Conservation (phyloP, 2,113 vertebrate species). For the Atherinomorus stipes region DNA sequence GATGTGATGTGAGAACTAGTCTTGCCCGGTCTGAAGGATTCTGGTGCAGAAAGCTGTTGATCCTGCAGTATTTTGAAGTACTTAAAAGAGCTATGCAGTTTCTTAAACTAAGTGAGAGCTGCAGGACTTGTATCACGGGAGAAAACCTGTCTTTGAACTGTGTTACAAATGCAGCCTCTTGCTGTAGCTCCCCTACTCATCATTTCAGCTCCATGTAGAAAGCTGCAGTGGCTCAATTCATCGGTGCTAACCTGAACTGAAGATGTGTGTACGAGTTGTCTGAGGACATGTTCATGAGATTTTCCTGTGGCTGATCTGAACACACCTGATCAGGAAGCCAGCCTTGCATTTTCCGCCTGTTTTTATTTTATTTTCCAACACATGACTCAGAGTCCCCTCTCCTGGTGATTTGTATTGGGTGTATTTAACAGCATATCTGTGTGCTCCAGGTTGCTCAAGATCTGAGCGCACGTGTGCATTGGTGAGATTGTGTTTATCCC, state of each 20-base stretch:
- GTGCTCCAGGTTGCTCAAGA: slow-evolving; percentile 4
- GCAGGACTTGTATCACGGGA: slow-evolving; percentile 27
- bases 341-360: not conserved
- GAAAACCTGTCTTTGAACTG: slow-evolving; percentile 54
- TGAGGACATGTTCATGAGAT: slow-evolving; percentile 20
- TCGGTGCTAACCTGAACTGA: slow-evolving; percentile 31
- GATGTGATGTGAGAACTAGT: not conserved
- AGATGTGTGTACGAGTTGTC: slow-evolving; percentile 12
- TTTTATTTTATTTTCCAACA: not conserved
- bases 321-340: slow-evolving; percentile 32
- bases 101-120: slow-evolving; percentile 39
- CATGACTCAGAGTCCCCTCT: slow-evolving; percentile 6
- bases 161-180: slow-evolving; percentile 20
- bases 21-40: slow-evolving; percentile 1
- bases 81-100: slow-evolving; percentile 18
- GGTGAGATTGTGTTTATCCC: slow-evolving; percentile 40
- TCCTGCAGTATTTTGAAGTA: slow-evolving; percentile 22
- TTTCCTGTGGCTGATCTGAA: not conserved
- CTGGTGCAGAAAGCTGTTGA: slow-evolving; percentile 3
- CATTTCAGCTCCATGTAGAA: slow-evolving; percentile 38
- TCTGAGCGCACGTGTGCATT: slow-evolving; percentile 19
- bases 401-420: slow-evolving; percentile 34
- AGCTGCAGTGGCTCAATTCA: slow-evolving; percentile 18
- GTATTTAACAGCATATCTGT: slow-evolving; percentile 13
- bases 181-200: slow-evolving; percentile 20